Base-by-base conservation (phyloP, 2,797 vertebrate genomes). In the Cossypha polioptera region DNA sequence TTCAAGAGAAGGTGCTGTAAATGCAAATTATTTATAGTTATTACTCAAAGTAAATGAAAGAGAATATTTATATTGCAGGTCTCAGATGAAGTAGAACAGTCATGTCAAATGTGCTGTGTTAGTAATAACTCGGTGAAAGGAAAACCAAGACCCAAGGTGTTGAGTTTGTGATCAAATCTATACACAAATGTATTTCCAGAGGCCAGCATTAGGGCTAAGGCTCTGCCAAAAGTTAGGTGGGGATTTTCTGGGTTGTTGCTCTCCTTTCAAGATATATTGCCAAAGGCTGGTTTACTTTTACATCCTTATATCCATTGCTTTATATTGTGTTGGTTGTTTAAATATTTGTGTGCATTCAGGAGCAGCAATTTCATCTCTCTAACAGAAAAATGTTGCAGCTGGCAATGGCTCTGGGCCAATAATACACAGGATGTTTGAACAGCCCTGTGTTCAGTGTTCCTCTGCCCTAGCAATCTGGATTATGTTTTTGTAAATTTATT, bases 401-500 rank as follows among this genome's bases (percentile, higher is more conserved):
- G 93, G 92, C 83, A 94, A 63, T 96, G 94, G 94, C 95, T 90
- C 85, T 81, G 92, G 31, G 94, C 92, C 96, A 97, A 47, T 33
- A 93, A 92, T 26, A 94, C 61, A 86, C 94, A 96, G 94, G 95
- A 95, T 93, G 83, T 95, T 78, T 38, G 74, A 94, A 66, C 88
- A 94, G 92, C 55, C 55, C 73, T 95, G 82, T 95, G 90, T 72
- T 67, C 88, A 90, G 66, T 59, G 90, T 55, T 93, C 38, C 73
- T 94, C 82, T 95, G 90, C 51, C 80, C 62, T 74, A 95, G 94
- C 86, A 92, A 86, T 96, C 93, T 96, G 92, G 93, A 92, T 86
- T 96, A 68, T 92, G 86, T 96, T 97, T 95, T 93, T 50, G 58
- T 72, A 65, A 68, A 73, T 95, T 94, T 94, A 95, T 96, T 95